Evolutionary conservation across 1,140 invertebrate genomes (phyloP).

Genomic region (Hetaerina americana): DNA sequence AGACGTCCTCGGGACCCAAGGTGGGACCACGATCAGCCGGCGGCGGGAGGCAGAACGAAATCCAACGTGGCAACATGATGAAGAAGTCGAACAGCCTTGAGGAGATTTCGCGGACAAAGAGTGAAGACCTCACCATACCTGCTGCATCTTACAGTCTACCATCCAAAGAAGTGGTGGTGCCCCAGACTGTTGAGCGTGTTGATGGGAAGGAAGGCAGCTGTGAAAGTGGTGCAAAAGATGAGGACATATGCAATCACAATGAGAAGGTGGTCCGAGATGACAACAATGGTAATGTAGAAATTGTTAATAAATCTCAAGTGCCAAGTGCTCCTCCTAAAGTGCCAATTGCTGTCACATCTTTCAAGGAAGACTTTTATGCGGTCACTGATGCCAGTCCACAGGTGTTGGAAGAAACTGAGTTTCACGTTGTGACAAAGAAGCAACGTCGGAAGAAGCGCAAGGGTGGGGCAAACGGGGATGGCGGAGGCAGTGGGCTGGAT

Average conservation of each 20-base stretch:
- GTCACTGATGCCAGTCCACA: constrained; percentile 12
- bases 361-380: constrained; percentile 9
- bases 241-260: not conserved
- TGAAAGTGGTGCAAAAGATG: not conserved
- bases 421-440: constrained; percentile 57
- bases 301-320: not conserved
- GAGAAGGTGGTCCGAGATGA: not conserved
- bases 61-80: constrained; percentile 20
- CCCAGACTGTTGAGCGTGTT: not conserved
- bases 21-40: not conserved
- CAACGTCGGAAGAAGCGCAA: constrained; percentile 52
- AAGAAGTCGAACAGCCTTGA: constrained; percentile 53
- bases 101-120: constrained; percentile 52
- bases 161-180: not conserved
- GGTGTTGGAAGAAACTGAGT: constrained; percentile 32
- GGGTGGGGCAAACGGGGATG: constrained; percentile 17
- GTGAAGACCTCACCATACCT: constrained; percentile 43
- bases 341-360: not conserved
- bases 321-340: not conserved
- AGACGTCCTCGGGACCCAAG: not conserved
- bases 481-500: not conserved
- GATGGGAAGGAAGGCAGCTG: not conserved
- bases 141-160: not conserved
- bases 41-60: not conserved
- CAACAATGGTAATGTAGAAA: not conserved